These are phyloP conservation scores for Cynocephalus volans DNA, from an alignment of 2,113 vertebrate genomes.

Conservation along the genomic window DNA sequence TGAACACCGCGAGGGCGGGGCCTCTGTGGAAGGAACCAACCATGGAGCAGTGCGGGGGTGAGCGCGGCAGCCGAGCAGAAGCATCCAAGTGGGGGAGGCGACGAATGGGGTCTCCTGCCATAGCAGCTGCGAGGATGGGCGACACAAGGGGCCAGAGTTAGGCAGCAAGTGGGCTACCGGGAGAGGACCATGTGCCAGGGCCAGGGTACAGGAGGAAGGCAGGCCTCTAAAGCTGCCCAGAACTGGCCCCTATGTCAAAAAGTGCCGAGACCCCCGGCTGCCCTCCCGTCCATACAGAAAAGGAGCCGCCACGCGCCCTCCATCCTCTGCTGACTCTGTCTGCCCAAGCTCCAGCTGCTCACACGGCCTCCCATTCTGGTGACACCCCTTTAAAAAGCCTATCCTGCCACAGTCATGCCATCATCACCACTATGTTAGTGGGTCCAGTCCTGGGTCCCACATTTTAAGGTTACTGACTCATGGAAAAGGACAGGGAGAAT, in stretches of 20 bases:
- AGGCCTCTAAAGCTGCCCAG: too few species aligned
- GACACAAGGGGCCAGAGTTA: accelerated
- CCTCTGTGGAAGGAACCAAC: not conserved
- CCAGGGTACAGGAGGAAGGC: too few species aligned
- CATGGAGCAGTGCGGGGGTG: accelerated
- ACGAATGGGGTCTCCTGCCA: too few species aligned
- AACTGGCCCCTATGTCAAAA: too few species aligned
- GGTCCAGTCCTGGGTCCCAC: not conserved
- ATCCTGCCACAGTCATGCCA: not conserved
- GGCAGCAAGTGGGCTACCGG: too few species aligned
- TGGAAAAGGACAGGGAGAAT: not conserved
- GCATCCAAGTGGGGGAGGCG: not conserved
- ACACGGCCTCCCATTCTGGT: not conserved
- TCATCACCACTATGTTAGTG: not conserved
- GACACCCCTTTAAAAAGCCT: too few species aligned
- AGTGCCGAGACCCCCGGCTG: not conserved
- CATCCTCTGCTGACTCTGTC: too few species aligned
- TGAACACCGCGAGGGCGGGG: not conserved
- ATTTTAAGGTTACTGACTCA: not conserved
- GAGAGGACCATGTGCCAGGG: accelerated
- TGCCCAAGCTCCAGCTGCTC: not conserved
- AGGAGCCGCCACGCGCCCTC: too few species aligned
- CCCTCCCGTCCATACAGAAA: not conserved
- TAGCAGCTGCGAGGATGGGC: accelerated
- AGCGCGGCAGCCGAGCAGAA: not conserved